Evolutionary conservation across 2,113 vertebrate species (phyloP).

Genomic region (Thamnaconus septentrionalis): DNA sequence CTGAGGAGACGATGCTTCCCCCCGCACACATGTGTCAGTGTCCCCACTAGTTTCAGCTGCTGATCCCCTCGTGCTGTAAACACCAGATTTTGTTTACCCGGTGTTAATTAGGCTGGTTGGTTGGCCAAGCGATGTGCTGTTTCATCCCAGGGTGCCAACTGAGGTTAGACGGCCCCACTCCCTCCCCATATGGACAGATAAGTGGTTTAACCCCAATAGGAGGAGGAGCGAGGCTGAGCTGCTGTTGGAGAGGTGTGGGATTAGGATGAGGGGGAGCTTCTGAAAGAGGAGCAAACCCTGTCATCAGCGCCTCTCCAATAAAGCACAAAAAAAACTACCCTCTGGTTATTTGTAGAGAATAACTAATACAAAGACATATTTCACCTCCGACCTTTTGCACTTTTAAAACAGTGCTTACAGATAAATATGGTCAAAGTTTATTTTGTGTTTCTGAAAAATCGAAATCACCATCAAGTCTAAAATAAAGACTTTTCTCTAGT

Average conservation of each 20-base stretch:
- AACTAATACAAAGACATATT: no score
- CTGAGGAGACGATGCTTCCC: neutral
- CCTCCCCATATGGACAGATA: conserved; percentile 62
- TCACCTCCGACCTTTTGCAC: no score
- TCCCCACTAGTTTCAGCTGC: neutral
- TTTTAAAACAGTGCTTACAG: no score
- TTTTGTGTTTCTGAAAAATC: no score
- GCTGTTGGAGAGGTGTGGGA: conserved; percentile 42
- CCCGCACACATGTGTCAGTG: neutral
- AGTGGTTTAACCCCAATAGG: conserved; percentile 63
- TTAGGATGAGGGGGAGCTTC: conserved; percentile 17
- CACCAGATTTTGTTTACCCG: conserved; percentile 39
- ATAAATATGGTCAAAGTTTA: no score
- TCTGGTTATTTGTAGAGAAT: no score
- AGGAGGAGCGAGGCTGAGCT: conserved; percentile 34
- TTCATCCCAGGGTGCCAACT: conserved; percentile 35
- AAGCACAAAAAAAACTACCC: no score
- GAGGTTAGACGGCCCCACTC: conserved; percentile 13
- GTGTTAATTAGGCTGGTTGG: neutral
- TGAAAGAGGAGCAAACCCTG: no score
- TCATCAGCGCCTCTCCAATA: no score
- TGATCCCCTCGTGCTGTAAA: conserved; percentile 1
- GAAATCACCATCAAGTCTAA: no score
- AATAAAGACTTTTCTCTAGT: no score
- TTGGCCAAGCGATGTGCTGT: conserved; percentile 10